phyloP scores from a whole-genome alignment of 2,113 vertebrate species.

The Otus sunia region DNA sequence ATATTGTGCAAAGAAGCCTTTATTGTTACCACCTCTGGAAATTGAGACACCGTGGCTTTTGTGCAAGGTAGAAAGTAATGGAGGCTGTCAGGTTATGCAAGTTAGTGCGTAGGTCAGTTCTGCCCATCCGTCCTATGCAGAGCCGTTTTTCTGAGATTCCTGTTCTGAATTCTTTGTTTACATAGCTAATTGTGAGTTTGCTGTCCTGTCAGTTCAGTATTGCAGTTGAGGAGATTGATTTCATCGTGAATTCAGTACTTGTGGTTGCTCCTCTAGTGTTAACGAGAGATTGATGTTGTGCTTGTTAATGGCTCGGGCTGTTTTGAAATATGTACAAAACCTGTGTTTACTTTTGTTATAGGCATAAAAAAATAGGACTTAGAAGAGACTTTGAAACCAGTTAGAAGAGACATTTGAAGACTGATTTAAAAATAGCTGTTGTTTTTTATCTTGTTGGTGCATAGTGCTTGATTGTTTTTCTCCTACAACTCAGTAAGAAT shows the following conservation, averaged over 20 bases:
- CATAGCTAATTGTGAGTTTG: background rate
- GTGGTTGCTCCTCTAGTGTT: background rate
- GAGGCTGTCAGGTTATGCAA: background rate
- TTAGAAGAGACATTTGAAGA: background rate
- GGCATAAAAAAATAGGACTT: background rate
- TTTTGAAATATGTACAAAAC: background rate
- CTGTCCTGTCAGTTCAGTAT: background rate
- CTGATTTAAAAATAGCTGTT: background rate
- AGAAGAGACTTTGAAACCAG: background rate
- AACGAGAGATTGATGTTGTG: background rate
- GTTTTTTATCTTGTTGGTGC: background rate
- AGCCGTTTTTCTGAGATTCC: background rate
- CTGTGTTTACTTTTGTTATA: background rate
- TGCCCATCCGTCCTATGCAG: background rate
- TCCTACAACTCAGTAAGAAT: background rate
- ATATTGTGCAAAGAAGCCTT: background rate
- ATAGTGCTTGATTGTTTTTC: background rate
- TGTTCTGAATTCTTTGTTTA: background rate
- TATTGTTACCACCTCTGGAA: background rate
- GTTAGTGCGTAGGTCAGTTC: background rate
- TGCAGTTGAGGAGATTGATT: background rate
- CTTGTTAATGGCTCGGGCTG: background rate
- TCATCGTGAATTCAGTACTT: rapidly evolving
- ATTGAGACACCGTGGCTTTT: background rate
- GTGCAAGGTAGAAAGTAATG: background rate